Base-by-base conservation (phyloP, 2,113 vertebrate genomes). In the Galbula dea region DNA sequence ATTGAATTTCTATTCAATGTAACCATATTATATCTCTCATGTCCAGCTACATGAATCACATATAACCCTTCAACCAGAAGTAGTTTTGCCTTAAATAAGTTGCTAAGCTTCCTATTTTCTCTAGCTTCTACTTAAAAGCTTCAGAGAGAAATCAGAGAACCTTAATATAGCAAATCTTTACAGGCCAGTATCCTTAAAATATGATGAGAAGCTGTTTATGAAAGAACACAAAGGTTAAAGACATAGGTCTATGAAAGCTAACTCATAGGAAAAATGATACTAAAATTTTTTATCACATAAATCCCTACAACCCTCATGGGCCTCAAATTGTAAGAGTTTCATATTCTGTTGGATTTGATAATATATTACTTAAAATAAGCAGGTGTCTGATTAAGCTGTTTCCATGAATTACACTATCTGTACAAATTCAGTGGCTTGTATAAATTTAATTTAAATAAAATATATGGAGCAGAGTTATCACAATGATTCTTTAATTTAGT, bases 381-480 rank as follows among this genome's bases (percentile, higher is more conserved):
- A 94, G 9, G 22, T 22, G 23, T 34, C 62, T 90, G 21, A 89
- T 68, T 15, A 97, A 91, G 76, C 34, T 95, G 51, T 51, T 94
- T 96, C 82, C 5, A 27, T 89, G 66, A 97, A 83, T 96, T 95
- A 88, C 76, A 82, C 43, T 85, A 88, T 71, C 87, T 81, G 10
- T n/a, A 93, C 27, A 87, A 89, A 93, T 79, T 81, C 54, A 57
- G 22, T 93, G 78, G 43, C 30, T 93, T 93, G n/a, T 81, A 89
- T 85, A 89, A 92, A 80, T 89, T 86, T 89, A 78, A 92, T 93
- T 96, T 95, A 89, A 46, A 54, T 88, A 46, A 95, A 96, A 94
- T 89, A 54, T 41, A 29, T n/a, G 45, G 6, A 62, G 37, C 46
- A 74, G 23, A 85, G 41, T 41, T 90, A 65, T 93, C 69, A 86